These are phyloP conservation scores for Oryzaephilus surinamensis DNA, from an alignment of 1,140 invertebrate species.

Conservation along the genomic window DNA sequence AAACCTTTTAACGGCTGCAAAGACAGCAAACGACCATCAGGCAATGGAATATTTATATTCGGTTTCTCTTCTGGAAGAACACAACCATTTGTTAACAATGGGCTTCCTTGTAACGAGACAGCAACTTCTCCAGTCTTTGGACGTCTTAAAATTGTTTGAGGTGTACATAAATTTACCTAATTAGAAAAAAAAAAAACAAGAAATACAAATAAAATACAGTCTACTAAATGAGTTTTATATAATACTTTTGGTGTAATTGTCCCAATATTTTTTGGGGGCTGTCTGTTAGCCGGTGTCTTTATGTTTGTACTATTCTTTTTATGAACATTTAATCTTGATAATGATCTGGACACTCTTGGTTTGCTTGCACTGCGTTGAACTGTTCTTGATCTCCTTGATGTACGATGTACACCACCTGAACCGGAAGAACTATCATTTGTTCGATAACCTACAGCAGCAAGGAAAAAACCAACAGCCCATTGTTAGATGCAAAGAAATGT, in stretches of 20 bases:
- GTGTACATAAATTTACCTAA: constrained; percentile 46
- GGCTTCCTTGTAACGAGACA: constrained; percentile 56
- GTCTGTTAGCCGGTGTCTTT: too few relatives aligned
- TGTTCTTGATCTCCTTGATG: too few relatives aligned
- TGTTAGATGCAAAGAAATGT: too few relatives aligned
- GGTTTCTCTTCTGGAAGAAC: constrained; percentile 40
- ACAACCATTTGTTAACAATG: constrained; percentile 43
- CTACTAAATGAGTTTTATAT: not conserved
- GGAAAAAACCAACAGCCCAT: too few relatives aligned
- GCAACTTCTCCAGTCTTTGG: constrained; percentile 53
- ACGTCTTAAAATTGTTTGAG: constrained; percentile 46
- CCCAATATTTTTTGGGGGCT: not conserved
- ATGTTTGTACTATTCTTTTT: too few relatives aligned
- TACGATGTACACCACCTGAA: too few relatives aligned
- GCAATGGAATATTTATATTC: constrained; percentile 50
- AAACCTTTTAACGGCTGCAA: constrained; percentile 45
- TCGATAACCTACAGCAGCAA: too few relatives aligned
- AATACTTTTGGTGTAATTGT: not conserved
- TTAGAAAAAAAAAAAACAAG: constrained; percentile 9
- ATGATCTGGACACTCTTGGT: too few relatives aligned
- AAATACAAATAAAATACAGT: not conserved
- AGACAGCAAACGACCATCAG: constrained; percentile 50
- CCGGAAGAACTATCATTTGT: too few relatives aligned
- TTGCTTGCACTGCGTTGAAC: too few relatives aligned
- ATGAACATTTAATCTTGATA: too few relatives aligned